Evolutionary conservation across 2,113 vertebrate genomes (phyloP).

Genomic region (Onychostoma macrolepis): DNA sequence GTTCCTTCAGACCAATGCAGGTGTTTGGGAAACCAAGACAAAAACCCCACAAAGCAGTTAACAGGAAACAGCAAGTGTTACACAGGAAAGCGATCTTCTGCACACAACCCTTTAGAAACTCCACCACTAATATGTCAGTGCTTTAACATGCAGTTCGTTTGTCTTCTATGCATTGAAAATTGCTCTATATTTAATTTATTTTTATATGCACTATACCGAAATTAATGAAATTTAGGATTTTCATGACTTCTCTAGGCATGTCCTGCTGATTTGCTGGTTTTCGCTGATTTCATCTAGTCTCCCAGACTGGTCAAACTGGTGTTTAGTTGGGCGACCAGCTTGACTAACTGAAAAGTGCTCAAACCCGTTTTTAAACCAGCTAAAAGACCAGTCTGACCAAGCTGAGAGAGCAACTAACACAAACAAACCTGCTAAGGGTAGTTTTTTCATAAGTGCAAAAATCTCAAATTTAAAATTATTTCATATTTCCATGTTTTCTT

Average conservation of each 20-base stretch:
- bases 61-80: background rate
- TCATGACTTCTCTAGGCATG: background rate
- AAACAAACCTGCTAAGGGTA: background rate
- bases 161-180: background rate
- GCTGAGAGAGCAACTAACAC: background rate
- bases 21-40: background rate
- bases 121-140: background rate
- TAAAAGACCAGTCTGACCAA: background rate
- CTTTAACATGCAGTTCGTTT: background rate
- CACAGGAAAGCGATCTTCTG: slow-evolving; percentile 24
- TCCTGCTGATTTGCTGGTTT: background rate
- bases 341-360: background rate
- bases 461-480: background rate
- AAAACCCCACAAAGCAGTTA: background rate
- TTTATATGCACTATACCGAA: background rate
- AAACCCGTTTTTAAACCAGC: background rate
- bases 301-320: background rate
- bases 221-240: background rate
- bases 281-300: background rate
- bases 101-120: background rate
- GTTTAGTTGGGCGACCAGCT: background rate
- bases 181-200: background rate
- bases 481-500: background rate
- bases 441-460: background rate
- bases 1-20: background rate